These are phyloP conservation scores for Danaus melanippus DNA, from an alignment of 1,140 invertebrate genomes.

Conservation along the genomic window DNA sequence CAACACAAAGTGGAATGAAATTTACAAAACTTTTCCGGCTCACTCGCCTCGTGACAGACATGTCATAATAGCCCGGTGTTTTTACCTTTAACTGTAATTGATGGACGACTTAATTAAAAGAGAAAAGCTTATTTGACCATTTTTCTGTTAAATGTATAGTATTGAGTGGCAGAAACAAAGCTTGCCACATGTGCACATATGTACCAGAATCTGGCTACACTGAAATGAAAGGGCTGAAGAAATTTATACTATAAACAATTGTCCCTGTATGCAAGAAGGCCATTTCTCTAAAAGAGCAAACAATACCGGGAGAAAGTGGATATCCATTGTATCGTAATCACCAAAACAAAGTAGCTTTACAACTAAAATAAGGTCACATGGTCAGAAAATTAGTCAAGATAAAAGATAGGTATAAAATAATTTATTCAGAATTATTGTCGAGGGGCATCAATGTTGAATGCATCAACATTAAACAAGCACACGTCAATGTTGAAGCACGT, in stretches of 20 bases:
- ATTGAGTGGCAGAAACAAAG: background rate
- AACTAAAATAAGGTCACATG: constrained; percentile 1
- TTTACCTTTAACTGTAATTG: background rate
- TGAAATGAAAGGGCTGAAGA: background rate
- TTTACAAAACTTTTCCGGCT: too few relatives aligned
- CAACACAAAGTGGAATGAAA: too few relatives aligned
- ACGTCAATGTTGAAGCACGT: too few relatives aligned
- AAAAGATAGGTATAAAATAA: background rate
- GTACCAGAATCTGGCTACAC: background rate
- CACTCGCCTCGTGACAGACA: background rate
- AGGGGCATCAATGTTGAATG: too few relatives aligned
- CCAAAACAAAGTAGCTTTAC: background rate
- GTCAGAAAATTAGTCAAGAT: background rate
- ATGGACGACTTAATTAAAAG: background rate
- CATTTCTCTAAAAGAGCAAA: background rate
- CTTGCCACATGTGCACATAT: background rate
- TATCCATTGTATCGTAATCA: constrained; percentile 3
- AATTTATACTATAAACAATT: background rate
- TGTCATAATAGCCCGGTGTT: background rate
- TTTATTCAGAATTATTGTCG: too few relatives aligned
- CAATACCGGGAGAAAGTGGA: background rate
- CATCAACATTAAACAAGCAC: too few relatives aligned
- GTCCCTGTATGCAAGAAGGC: background rate
- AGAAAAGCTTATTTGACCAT: background rate
- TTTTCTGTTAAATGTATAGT: background rate